Evolutionary conservation across 92 coral and sea anemone genomes (phyloP), one percentile per base, ranked within the genome.

Genomic region (Blastomussa wellsi): DNA sequence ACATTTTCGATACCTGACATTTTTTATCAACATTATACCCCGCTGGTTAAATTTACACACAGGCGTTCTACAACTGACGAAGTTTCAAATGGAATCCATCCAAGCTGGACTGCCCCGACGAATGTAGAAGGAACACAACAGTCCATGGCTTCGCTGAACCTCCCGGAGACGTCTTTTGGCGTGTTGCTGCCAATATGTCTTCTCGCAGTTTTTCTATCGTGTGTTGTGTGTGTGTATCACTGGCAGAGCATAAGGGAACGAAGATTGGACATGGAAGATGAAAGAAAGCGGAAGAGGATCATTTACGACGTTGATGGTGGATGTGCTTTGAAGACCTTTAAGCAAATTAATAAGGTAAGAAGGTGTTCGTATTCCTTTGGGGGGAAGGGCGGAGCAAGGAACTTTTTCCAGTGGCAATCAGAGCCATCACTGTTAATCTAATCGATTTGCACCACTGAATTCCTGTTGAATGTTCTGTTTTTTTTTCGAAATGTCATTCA

Each of bases 221-320:
- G 85, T 24, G 90, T 83, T 74, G 90, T 81, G 11, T 87, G 85
- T 11, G 90, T 77, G 0, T 87, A 72, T 66, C 86, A 77, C 49
- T 87, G 90, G 86, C 90, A 87, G 35, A 44, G 90, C 4, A 28
- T 57, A n/a, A 48, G 76, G 16, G 90, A 87, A 82, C 36, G 87
- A 22, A 81, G 80, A 28, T 31, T 83, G 62, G 87, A 83, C 47
- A 38, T 83, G 59, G 87, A 83, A 68, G 87, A 83, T 35, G 72
- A 83, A 24, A 64, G 87, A 19, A 83, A 83, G 74, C 38, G 62
- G 33, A 83, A 57, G 32, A 44, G 64, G 35, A 62, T n/a, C 14
- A 2, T 28, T 19, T 74, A 72, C 2, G 51, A 75, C 52, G 62
- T 38, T 31, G 87, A 74, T 24, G 32, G 74, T 7, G 74, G 80